Evolutionary conservation across 92 coral and sea anemone species (phyloP).

Genomic region (Palythoa grandis): DNA sequence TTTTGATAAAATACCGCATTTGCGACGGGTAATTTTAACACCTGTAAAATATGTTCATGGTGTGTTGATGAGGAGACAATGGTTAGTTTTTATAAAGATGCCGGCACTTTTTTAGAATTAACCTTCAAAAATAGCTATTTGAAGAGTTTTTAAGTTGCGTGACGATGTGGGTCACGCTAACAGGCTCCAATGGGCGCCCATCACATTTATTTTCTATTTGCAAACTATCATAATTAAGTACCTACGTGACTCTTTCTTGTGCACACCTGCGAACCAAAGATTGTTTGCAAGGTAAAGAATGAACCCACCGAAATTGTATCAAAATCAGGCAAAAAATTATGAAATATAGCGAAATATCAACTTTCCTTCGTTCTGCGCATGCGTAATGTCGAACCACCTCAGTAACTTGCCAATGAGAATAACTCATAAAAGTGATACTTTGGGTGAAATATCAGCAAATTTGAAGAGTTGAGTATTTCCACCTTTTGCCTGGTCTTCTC

Average conservation of each 20-base stretch:
- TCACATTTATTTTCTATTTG: no score
- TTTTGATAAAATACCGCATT: no score
- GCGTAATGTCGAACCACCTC: not conserved
- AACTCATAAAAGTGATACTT: slow-evolving; percentile 7
- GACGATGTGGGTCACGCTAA: no score
- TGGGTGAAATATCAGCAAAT: not conserved
- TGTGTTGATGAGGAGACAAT: no score
- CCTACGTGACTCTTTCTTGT: slow-evolving; percentile 2
- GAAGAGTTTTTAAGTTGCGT: no score
- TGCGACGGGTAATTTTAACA: no score
- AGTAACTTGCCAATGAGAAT: not conserved
- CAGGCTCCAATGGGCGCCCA: no score
- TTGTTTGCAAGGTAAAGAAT: not conserved
- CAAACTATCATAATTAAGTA: not conserved
- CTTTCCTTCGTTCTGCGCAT: not conserved
- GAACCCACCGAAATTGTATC: not conserved
- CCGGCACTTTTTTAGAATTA: no score
- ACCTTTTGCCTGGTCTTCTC: no score
- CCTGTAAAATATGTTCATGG: no score
- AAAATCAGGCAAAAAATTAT: not conserved
- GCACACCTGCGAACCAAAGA: not conserved
- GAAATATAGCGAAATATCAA: not conserved
- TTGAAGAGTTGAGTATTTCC: not conserved
- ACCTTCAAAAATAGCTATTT: no score
- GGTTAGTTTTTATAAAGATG: no score